phyloP scores from a whole-genome alignment of 2,797 vertebrate genomes.

The Sebastes kiyomatsui region DNA sequence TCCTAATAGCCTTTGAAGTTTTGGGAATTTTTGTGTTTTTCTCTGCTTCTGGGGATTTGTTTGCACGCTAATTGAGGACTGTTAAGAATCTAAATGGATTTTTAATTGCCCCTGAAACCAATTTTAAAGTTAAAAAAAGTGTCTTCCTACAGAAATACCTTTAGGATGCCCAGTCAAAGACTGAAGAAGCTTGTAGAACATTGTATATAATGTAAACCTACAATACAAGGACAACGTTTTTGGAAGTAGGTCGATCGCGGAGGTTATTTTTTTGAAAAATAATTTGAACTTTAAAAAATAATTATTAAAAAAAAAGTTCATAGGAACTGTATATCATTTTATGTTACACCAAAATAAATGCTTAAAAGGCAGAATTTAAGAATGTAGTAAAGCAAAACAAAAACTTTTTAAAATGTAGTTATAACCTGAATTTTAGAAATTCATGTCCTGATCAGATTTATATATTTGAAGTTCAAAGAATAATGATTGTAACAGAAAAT shows the following conservation, averaged over 20 bases:
- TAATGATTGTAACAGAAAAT: background rate
- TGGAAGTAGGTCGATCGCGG: background rate
- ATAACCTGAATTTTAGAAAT: no score
- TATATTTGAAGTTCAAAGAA: background rate
- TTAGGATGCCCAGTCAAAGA: no score
- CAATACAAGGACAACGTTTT: background rate
- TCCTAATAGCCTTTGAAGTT: accelerated
- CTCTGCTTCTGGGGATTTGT: background rate
- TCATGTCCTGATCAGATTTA: background rate
- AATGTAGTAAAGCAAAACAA: background rate
- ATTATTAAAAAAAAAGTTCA: background rate
- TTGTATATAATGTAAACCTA: no score
- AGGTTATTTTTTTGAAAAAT: background rate
- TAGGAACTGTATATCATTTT: background rate
- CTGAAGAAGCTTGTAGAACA: no score
- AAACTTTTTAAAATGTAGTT: no score
- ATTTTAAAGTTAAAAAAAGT: background rate
- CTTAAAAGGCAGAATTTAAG: background rate
- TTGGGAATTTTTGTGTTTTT: no score
- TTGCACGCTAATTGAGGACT: background rate
- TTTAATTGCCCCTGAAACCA: background rate
- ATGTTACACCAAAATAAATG: background rate
- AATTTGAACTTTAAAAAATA: background rate
- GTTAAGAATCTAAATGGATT: background rate
- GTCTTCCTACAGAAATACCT: background rate